Evolutionary conservation across 2,888 invertebrate species (phyloP).

Genomic region (Nudaria mundana): DNA sequence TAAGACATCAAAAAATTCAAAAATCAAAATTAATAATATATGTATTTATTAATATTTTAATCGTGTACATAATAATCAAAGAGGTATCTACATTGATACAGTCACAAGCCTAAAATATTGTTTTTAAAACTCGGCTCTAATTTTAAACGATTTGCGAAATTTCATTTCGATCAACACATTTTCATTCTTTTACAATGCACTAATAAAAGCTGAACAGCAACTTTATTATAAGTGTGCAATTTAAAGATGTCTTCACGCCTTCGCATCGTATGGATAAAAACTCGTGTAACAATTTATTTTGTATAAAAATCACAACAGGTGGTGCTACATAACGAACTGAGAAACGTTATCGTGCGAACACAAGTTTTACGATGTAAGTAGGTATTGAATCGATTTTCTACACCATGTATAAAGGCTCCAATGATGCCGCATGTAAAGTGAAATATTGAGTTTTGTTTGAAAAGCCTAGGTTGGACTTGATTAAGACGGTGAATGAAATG

Average conservation of each 20-base stretch:
- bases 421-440: conserved; percentile 4
- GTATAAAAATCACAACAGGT: conserved; percentile 26
- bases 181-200: neutral
- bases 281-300: conserved; percentile 3
- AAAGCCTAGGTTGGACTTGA: conserved; percentile 6
- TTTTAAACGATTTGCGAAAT: too few relatives aligned
- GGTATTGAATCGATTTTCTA: conserved; percentile 30
- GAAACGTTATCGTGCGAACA: conserved; percentile 15
- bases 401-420: conserved; percentile 38
- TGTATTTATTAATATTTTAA: too few relatives aligned
- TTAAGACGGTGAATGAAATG: neutral
- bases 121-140: too few relatives aligned
- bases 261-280: conserved; percentile 8
- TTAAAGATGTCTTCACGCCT: neutral
- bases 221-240: neutral
- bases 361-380: conserved; percentile 20
- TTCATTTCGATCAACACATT: too few relatives aligned
- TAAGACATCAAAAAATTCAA: too few relatives aligned
- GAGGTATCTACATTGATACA: too few relatives aligned
- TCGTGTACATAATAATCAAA: too few relatives aligned
- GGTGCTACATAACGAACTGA: conserved; percentile 16
- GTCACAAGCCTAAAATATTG: too few relatives aligned
- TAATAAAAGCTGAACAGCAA: neutral
- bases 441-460: conserved; percentile 3
- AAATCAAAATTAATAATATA: too few relatives aligned